Percentiles rank a stretch among this genome's conserved stretches.
Conservation (phyloP, 2,797 vertebrate species). For the Myotis planiceps region DNA sequence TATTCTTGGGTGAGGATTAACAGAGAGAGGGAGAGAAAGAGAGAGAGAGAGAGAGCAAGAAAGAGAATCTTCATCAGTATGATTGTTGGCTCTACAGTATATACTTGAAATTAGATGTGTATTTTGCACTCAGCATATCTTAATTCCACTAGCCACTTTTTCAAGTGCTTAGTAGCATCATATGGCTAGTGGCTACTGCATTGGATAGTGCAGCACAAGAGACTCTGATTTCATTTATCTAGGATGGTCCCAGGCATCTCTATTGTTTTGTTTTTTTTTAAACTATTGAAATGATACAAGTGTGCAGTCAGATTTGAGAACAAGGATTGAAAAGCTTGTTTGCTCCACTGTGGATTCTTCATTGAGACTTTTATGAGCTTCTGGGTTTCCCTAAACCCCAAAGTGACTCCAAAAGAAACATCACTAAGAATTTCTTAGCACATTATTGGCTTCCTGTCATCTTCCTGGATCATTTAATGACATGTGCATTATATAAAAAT, state of each 20-base stretch:
- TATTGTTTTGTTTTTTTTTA: not conserved
- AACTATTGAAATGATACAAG: not conserved
- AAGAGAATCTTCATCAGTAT: not conserved
- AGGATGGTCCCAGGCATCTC: not conserved
- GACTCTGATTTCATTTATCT: not conserved
- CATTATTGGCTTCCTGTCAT: slow-evolving; percentile 53
- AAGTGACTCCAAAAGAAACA: slow-evolving; percentile 69
- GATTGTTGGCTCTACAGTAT: not conserved
- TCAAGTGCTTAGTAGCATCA: fast-evolving
- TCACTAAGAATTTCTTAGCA: slow-evolving; percentile 57
- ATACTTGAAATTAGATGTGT: not conserved
- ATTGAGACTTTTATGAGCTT: not conserved
- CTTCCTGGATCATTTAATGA: slow-evolving; percentile 69
- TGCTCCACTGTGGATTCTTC: not conserved
- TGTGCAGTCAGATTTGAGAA: not conserved
- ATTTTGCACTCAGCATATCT: not conserved
- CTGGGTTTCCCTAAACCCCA: not conserved
- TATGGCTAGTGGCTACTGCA: not conserved
- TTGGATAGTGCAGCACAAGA: not conserved
- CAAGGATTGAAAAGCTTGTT: not conserved
- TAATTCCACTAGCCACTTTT: not conserved
- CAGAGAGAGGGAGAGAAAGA: no score
- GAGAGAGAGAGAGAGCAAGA: no score
- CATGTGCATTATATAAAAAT: slow-evolving; percentile 70
- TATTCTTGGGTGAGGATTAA: no score